Percentiles rank a stretch among this genome's conserved stretches.
phyloP scores from a whole-genome alignment of 1,140 invertebrate genomes.

The Ips nitidus region DNA sequence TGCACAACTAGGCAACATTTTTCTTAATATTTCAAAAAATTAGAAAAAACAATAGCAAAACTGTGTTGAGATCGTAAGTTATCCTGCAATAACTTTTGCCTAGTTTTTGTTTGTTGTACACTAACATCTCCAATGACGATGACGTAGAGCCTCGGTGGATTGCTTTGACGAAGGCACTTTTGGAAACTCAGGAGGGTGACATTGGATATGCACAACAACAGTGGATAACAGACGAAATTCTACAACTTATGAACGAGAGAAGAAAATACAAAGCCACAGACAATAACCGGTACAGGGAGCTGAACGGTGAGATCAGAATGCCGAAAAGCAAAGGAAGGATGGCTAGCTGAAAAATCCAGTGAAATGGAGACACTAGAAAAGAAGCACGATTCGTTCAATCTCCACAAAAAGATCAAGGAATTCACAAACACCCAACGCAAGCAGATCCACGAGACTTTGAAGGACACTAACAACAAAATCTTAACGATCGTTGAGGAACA shows the following conservation, averaged over 20 bases:
- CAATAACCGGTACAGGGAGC: not conserved
- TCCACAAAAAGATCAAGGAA: conserved; percentile 2
- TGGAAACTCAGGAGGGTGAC: conserved; percentile 5
- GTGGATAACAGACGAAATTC: conserved; percentile 15
- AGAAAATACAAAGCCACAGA: conserved; percentile 3
- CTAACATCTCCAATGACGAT: conserved; percentile 3
- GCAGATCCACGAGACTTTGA: too few relatives aligned
- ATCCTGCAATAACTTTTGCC: too few relatives aligned
- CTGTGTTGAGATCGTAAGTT: too few relatives aligned
- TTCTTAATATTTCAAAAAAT: too few relatives aligned
- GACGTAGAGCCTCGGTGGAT: conserved; percentile 8
- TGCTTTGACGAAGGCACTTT: conserved; percentile 1
- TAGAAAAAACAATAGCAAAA: too few relatives aligned
- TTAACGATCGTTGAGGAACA: too few relatives aligned
- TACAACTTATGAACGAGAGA: conserved; percentile 16
- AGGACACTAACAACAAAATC: too few relatives aligned
- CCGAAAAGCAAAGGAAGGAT: conserved; percentile 13
- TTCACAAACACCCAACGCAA: too few relatives aligned
- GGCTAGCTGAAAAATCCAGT: conserved; percentile 21
- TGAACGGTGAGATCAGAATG: conserved; percentile 7
- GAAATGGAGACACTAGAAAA: conserved; percentile 16
- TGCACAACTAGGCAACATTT: too few relatives aligned
- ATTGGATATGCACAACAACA: conserved; percentile 14
- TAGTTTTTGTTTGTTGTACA: not conserved
- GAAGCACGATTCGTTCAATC: conserved; percentile 10